phyloP scores from a whole-genome alignment of 2,113 vertebrate species.

The Litocranius walleri region DNA sequence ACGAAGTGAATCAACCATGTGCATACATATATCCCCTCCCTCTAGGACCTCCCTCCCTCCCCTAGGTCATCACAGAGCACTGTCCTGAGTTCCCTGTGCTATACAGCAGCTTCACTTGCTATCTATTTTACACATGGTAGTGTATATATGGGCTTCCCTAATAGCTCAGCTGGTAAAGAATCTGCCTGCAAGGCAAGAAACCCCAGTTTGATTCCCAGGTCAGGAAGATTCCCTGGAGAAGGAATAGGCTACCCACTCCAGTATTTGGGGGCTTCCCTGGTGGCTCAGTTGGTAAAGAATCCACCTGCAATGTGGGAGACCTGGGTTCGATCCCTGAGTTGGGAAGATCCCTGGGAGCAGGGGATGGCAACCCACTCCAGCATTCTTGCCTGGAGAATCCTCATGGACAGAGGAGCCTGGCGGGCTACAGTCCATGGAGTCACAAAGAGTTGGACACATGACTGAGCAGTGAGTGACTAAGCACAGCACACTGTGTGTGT shows the following conservation, averaged over 20 bases:
- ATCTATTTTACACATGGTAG: neutral
- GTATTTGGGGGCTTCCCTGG: neutral
- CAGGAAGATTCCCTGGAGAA: neutral
- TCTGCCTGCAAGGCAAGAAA: neutral
- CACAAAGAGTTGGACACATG: rapidly evolving
- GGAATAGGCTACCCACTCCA: neutral
- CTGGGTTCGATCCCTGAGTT: neutral
- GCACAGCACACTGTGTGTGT: neutral
- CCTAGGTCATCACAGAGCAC: neutral
- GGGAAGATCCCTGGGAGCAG: neutral
- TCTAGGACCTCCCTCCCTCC: neutral
- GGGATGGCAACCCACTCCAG: neutral
- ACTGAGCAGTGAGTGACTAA: neutral
- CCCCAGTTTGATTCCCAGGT: neutral
- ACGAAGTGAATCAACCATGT: neutral
- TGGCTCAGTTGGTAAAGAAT: neutral
- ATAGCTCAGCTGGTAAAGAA: neutral
- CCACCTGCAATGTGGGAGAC: neutral
- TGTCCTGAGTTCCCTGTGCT: neutral
- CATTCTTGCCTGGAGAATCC: neutral
- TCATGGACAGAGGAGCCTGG: neutral
- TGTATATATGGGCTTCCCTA: neutral
- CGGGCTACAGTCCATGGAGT: neutral
- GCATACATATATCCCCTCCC: neutral
- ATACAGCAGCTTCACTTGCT: neutral